Base-by-base conservation (phyloP, 2,797 vertebrate genomes). In the Spheniscus humboldti region DNA sequence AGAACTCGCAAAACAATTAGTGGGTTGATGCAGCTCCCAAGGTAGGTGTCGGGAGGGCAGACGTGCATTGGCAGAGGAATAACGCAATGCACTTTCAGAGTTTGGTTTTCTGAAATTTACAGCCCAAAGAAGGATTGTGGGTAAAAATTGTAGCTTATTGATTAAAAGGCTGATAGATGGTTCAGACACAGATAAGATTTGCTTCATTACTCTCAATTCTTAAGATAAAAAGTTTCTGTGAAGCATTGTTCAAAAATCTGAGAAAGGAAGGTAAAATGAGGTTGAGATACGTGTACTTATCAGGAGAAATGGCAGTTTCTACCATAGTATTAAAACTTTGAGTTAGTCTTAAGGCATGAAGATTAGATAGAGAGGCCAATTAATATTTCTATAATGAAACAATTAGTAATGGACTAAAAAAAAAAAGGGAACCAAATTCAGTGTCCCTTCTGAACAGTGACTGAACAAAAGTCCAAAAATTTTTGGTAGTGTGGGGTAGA, bases 71-170 rank as follows among this genome's bases (percentile, higher is more conserved):
- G 20, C 23, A 60, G n/a, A 31, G 37, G 22, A 53, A 2, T 16
- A 9, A 18, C 0, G 4, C 1, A 9, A 37, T 47, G 57, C 5
- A 2, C 56, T 45, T 41, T 15, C 28, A 10, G 24, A 4, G 30
- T 6, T 9, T 35, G 22, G 6, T 30, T 24, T 67, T 79, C 62
- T n/a, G 33, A 39, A 81, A 37, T 25, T 25, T 41, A 25, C 20
- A 19, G 55, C 7, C 43, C 16, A 24, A 9, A 37, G 55, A 18
- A 56, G 30, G 18, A 2, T 43, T 25, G 14, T 45, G 28, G 14
- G 18, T 50, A 47, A n/a, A 62, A 82, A n/a, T 11, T 66, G 10
- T 17, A 59, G 2, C 31, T 84, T 37, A 31, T 20, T 39, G 75
- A 63, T 77, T 59, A 45, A 79, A 85, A 76, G 5, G 19, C 24